Evolutionary conservation across 2,888 invertebrate species (phyloP).

Genomic region (Acanthoscelides obtectus): DNA sequence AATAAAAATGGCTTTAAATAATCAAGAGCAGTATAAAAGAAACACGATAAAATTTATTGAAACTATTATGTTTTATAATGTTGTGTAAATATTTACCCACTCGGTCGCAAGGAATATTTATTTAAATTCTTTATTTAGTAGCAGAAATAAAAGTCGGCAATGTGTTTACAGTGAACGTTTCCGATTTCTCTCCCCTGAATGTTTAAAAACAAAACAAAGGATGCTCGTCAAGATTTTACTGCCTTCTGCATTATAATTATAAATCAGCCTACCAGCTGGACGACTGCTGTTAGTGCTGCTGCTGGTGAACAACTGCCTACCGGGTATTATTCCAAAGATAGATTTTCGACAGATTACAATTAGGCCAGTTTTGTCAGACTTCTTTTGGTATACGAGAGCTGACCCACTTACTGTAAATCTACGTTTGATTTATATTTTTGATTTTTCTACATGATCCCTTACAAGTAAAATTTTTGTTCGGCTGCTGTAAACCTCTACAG

Average conservation of each 20-base stretch:
- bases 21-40: constrained; percentile 32
- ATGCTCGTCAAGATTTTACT: not conserved
- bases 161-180: not conserved
- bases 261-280: not conserved
- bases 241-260: not conserved
- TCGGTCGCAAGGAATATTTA: constrained; percentile 32
- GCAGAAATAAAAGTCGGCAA: constrained; percentile 30
- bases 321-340: not conserved
- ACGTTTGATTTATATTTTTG: too few species aligned
- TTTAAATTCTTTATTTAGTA: constrained; percentile 35
- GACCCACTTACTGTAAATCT: too few species aligned
- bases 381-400: too few species aligned
- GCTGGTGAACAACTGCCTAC: too few species aligned
- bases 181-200: not conserved
- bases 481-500: too few species aligned
- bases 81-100: constrained; percentile 33
- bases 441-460: too few species aligned
- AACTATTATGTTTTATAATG: constrained; percentile 35
- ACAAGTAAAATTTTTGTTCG: too few species aligned
- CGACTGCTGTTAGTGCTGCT: not conserved
- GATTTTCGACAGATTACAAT: not conserved
- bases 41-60: constrained; percentile 35
- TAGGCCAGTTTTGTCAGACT: too few species aligned
- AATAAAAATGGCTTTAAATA: constrained; percentile 34
- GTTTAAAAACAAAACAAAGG: not conserved